Base-by-base conservation (phyloP, 37 sponge, comb jelly and placozoan species). In the Beroe forskalii region DNA sequence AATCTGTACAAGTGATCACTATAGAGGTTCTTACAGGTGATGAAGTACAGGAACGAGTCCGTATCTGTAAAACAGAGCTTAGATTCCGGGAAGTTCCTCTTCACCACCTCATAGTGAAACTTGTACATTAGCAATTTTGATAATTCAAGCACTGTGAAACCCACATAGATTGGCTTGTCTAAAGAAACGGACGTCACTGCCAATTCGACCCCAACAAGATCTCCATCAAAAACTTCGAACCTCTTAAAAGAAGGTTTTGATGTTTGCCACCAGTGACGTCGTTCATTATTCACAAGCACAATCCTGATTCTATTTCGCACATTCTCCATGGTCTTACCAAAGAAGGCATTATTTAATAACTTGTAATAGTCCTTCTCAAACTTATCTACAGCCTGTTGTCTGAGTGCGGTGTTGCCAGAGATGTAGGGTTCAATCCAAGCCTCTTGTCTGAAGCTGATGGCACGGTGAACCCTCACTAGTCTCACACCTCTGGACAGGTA, bases 381-480 rank as follows among this genome's bases (percentile, higher is more conserved):
- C 63, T 61, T 35, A 62, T 90, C 64, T 28, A n/a, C 44, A 23
- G 90, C 90, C 19, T 25, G 22, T 55, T 90, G 62, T 61, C 90
- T 19, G 31, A 90, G 38, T 37, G 23, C 33, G 6, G 90, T 90
- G 35, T 90, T 90, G 4, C 24, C 90, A 23, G 64, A 25, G 9
- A 90, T 90, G 61, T 90, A 90, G 12, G 90, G 90, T 35, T 44
- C 64, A 61, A 90, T 90, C 90, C 90, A 90, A 23, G 90, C 90
- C n/a, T 90, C 63, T 62, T 90, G 90, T 38, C 64, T 24, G 37
- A 90, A 90, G 20, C 38, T 23, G 27, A 90, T 61, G 14, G 40
- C 64, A 8, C 90, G 90, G 27, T 48, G 62, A 44, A 90, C 63
- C 24, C 30, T 62, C 19, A 6, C 33, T 24, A 90, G 90, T 27